phyloP scores from a whole-genome alignment of 2,888 invertebrate genomes.

The Athalia circularis region DNA sequence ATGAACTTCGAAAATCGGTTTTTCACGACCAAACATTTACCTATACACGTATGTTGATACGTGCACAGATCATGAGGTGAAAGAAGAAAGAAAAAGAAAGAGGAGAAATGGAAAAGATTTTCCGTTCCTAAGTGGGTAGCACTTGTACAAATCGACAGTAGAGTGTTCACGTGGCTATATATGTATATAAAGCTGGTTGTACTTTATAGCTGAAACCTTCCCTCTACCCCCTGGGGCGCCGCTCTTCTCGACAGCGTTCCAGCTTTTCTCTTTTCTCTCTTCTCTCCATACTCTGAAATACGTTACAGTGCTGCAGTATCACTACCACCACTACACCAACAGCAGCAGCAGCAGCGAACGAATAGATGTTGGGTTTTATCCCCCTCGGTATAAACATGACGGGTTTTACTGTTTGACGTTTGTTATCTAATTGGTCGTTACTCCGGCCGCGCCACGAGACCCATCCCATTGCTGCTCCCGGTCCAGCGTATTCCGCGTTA shows the following conservation, averaged over 20 bases:
- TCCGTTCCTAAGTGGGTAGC: constrained; percentile 24
- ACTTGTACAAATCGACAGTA: constrained; percentile 12
- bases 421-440: constrained; percentile 70
- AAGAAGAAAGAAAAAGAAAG: constrained; percentile 3
- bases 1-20: too few relatives aligned
- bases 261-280: neutral
- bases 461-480: constrained; percentile 43
- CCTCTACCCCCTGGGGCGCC: neutral
- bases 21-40: too few relatives aligned
- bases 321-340: neutral
- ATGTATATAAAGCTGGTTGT: neutral
- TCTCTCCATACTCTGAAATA: constrained; percentile 2
- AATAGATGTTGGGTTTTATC: constrained; percentile 62
- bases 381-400: constrained; percentile 67
- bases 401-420: constrained; percentile 70
- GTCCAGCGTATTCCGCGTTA: constrained; percentile 43
- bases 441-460: constrained; percentile 53
- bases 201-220: constrained; percentile 30
- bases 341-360: constrained; percentile 45
- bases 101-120: constrained; percentile 21
- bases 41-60: too few relatives aligned
- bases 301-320: too few relatives aligned
- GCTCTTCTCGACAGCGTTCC: neutral
- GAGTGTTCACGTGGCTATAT: constrained; percentile 31
- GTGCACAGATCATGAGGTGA: neutral